Conservation (phyloP, 2,113 vertebrate species). For the Pongo pygmaeus region DNA sequence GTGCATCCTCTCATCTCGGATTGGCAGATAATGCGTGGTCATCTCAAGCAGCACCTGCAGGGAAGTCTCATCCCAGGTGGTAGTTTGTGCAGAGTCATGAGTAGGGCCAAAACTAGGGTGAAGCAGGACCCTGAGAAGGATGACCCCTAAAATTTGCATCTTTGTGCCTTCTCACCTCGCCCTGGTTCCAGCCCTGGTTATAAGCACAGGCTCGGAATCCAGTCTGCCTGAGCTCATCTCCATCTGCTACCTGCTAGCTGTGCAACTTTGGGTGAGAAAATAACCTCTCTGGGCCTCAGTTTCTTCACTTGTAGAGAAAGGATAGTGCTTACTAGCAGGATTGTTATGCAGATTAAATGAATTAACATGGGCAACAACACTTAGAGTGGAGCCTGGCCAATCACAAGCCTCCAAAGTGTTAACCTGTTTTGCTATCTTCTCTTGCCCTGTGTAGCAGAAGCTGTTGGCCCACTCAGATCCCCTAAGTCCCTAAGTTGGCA, state of each 20-base stretch:
- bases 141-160: not conserved
- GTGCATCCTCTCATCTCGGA: not conserved
- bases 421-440: not conserved
- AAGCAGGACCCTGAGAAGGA: not conserved
- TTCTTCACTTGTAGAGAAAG: not conserved
- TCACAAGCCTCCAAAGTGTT: not conserved
- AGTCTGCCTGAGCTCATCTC: not conserved
- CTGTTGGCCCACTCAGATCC: not conserved
- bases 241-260: not conserved
- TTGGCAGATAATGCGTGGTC: rapidly evolving
- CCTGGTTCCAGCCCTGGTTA: not conserved
- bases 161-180: not conserved
- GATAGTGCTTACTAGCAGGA: not conserved
- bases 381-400: not conserved
- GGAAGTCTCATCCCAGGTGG: not conserved
- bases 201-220: not conserved
- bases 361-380: too few relatives aligned
- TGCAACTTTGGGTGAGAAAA: not conserved
- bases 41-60: rapidly evolving
- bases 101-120: not conserved
- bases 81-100: not conserved
- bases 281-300: not conserved
- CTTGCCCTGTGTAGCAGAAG: not conserved
- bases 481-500: not conserved
- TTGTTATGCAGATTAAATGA: not conserved